These are phyloP conservation scores for Gobius niger DNA, from an alignment of 2,113 vertebrate genomes.

Conservation along the genomic window DNA sequence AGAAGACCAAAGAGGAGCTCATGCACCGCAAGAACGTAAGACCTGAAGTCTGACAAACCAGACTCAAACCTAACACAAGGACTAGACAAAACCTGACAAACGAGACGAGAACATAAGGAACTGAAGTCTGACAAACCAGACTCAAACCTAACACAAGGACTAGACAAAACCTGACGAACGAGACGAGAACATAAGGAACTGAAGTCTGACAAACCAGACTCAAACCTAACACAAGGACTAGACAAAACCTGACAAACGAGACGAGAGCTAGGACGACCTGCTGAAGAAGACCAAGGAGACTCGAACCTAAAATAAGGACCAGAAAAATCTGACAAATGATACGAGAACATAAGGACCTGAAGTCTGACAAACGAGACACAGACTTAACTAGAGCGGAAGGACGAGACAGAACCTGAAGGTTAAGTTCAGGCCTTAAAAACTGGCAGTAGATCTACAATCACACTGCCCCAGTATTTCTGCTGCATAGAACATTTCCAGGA, in stretches of 20 bases:
- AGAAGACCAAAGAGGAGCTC: constrained; percentile 94
- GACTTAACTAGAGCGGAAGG: too few relatives aligned
- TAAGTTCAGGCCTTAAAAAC: neutral
- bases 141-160: neutral
- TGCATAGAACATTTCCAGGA: too few relatives aligned
- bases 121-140: neutral
- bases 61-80: neutral
- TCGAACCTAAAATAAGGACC: neutral
- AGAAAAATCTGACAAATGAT: neutral
- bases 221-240: neutral
- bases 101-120: too few relatives aligned
- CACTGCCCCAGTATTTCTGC: too few relatives aligned
- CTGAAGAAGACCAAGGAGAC: neutral
- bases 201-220: too few relatives aligned
- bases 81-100: neutral
- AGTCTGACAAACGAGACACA: neutral
- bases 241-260: neutral
- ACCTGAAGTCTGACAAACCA: neutral
- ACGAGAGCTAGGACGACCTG: too few relatives aligned
- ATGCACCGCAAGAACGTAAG: constrained; percentile 84
- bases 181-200: too few relatives aligned
- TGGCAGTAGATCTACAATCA: too few relatives aligned
- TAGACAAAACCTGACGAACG: neutral
- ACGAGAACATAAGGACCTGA: too few relatives aligned
- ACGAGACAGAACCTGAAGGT: too few relatives aligned